A percentile compares a stretch with the other conserved stretches of the same genome.
These are phyloP conservation scores for Mus spicilegus DNA, from an alignment of 2,113 vertebrate genomes.

Conservation along the genomic window DNA sequence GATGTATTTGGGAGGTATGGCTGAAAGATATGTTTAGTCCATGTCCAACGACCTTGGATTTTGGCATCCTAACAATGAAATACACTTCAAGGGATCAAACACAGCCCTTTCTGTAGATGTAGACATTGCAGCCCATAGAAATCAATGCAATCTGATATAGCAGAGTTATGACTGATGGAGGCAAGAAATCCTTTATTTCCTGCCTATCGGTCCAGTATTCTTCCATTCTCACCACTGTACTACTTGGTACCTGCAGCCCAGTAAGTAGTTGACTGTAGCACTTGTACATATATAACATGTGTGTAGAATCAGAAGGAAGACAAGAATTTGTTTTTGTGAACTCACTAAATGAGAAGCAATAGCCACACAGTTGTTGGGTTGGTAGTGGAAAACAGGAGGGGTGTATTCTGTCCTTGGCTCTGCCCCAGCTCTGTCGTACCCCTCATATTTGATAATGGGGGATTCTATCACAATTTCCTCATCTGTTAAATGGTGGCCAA, in stretches of 20 bases:
- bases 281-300: background rate
- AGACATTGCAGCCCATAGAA: background rate
- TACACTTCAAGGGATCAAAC: background rate
- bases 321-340: background rate
- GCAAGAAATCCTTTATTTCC: background rate
- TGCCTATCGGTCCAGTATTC: background rate
- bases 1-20: background rate
- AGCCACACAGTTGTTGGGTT: background rate
- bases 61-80: conserved; percentile 1
- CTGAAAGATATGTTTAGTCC: background rate
- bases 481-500: background rate
- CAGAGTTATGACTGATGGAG: background rate
- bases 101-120: background rate
- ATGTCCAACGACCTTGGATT: background rate
- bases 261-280: background rate
- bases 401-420: background rate
- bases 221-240: background rate
- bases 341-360: background rate
- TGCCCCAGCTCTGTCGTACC: background rate
- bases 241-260: background rate
- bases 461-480: background rate
- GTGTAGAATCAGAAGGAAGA: background rate
- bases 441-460: background rate
- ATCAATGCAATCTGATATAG: background rate
- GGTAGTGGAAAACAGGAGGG: background rate